Evolutionary conservation across 2,797 vertebrate species (phyloP), one percentile per base, ranked within the genome.

Genomic region (Melopsittacus undulatus): DNA sequence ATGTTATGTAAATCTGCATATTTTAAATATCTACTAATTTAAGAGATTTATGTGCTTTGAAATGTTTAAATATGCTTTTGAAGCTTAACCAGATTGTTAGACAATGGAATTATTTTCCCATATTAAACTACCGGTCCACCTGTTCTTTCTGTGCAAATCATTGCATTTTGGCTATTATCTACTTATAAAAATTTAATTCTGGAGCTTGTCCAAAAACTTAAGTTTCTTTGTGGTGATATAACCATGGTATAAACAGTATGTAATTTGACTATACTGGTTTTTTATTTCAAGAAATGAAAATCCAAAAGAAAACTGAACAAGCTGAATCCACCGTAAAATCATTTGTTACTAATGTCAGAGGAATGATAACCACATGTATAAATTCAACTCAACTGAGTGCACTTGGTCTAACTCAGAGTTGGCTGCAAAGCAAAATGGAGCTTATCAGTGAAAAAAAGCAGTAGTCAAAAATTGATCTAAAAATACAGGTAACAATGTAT

Each of bases 381-480:
- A 87, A 64, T 36, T 70, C 14, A 64, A 10, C 19, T 43, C 54
- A 48, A 9, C 4, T 0, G 5, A 45, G 4, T 27, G 13, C 36
- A 43, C 3, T 76, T 69, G 9, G 34, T 83, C 21, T 49, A 64
- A 68, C 14, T 57, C 42, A 54, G 7, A 62, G 10, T 10, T 63
- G 8, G 5, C 32, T 77, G 13, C 6, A 80, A 69, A 74, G 34
- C 4, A 69, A 62, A 59, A 69, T 19, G 5, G 16, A 83, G 18
- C 2, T n/a, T 14, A 10, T 63, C 8, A 43, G 6, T n/a, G 24
- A 23, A 74, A 66, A 66, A 79, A 34, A 57, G 12, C 16, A 29
- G 4, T 0, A 2, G 5, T 34, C 3, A 40, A 68, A 78, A 52
- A 4, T 3, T 38, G 16, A 78, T 4, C 1, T 48, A 81, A 74